These are phyloP conservation scores for Physocephala rufipes DNA, from an alignment of 2,888 invertebrate species.

Conservation along the genomic window DNA sequence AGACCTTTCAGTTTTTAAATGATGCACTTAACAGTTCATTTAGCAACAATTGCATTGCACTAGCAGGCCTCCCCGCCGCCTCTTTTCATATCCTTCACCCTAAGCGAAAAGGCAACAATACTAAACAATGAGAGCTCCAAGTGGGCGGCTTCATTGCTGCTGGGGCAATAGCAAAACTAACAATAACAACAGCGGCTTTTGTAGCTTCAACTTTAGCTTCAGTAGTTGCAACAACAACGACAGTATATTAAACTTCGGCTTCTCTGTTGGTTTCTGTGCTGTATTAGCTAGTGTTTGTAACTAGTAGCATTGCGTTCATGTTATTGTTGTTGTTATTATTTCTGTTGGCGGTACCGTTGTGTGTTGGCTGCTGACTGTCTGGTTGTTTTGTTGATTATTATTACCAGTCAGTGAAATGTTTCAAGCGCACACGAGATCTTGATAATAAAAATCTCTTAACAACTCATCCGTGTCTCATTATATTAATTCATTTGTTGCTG, in stretches of 20 bases:
- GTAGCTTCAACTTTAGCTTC: neutral
- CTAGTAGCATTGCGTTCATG: neutral
- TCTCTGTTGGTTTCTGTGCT: neutral
- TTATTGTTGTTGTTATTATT: neutral
- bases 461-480: constrained; percentile 38
- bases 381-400: constrained; percentile 1
- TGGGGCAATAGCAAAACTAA: constrained; percentile 21
- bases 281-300: neutral
- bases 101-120: constrained; percentile 2
- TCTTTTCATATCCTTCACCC: neutral
- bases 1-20: constrained; percentile 1
- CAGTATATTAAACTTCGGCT: neutral
- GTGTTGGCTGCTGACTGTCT: neutral
- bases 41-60: neutral
- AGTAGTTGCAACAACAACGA: constrained; percentile 38
- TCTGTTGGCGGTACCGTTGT: neutral
- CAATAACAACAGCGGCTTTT: constrained; percentile 39
- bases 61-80: neutral
- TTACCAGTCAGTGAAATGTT: constrained; percentile 28
- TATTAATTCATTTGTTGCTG: constrained; percentile 25
- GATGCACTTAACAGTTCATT: constrained; percentile 29
- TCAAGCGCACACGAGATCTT: constrained; percentile 35
- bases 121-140: neutral
- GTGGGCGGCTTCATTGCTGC: constrained; percentile 9
- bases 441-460: constrained; percentile 38